Percentiles rank a stretch among this genome's conserved stretches.
These are phyloP conservation scores for Physocephala rufipes DNA, from an alignment of 2,888 invertebrate species.

Conservation along the genomic window DNA sequence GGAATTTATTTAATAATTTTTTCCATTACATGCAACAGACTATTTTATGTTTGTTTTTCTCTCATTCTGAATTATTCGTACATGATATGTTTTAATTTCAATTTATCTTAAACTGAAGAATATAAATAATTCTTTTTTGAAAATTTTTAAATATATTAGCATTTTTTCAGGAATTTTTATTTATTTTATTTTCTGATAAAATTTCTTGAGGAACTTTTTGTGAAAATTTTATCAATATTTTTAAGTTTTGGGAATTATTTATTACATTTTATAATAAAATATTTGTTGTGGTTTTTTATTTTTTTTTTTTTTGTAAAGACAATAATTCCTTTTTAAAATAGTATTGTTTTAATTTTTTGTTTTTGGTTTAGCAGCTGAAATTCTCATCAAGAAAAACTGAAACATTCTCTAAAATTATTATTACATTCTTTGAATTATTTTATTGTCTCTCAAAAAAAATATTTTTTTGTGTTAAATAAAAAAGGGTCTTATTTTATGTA, in stretches of 20 bases:
- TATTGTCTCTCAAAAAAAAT: background rate
- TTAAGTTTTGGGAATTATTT: slow-evolving; percentile 11
- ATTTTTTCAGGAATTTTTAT: background rate
- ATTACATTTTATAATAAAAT: no score
- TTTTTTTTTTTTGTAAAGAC: background rate
- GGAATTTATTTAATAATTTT: background rate
- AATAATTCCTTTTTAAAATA: background rate
- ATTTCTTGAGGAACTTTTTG: background rate
- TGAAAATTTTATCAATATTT: slow-evolving; percentile 5
- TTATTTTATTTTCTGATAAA: background rate
- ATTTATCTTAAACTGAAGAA: no score
- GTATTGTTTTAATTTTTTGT: background rate
- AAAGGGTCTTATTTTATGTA: slow-evolving; percentile 2
- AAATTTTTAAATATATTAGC: background rate
- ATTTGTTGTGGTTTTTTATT: slow-evolving; percentile 9
- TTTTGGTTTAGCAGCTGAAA: background rate
- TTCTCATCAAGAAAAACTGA: background rate
- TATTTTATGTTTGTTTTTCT: slow-evolving; percentile 22
- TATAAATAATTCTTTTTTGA: background rate
- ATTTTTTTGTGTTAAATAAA: slow-evolving; percentile 19
- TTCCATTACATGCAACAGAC: background rate
- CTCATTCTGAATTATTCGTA: slow-evolving; percentile 22
- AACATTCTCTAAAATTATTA: no score
- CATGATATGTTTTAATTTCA: slow-evolving; percentile 24
- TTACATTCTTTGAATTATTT: background rate